Percentiles rank a stretch among this genome's conserved stretches.
Evolutionary conservation across 2,113 vertebrate genomes (phyloP).

Genomic region (Phylloscopus trochilus): DNA sequence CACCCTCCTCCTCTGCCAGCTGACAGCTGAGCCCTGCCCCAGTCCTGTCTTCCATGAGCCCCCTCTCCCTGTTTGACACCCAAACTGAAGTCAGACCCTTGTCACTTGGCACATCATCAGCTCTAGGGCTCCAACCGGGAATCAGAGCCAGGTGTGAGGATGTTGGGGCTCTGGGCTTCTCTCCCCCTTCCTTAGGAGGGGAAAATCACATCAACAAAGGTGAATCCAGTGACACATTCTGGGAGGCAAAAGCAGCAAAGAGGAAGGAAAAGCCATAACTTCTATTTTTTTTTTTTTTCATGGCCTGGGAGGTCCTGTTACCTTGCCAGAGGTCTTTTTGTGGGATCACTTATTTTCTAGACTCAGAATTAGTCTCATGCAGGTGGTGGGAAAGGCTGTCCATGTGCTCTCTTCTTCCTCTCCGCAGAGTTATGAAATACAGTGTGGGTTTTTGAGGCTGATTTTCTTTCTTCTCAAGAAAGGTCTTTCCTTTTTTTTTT

Average conservation of each 20-base stretch:
- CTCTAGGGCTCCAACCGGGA: fast-evolving
- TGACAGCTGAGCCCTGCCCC: background rate
- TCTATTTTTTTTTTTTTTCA: background rate
- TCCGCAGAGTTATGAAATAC: background rate
- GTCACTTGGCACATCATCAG: background rate
- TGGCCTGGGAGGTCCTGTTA: background rate
- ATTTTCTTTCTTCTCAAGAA: background rate
- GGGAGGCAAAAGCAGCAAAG: background rate
- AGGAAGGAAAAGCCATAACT: background rate
- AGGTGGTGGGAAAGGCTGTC: background rate
- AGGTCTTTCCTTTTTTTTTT: slow-evolving; percentile 14
- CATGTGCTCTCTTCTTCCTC: background rate
- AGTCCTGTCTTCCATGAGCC: background rate
- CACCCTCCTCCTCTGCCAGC: background rate
- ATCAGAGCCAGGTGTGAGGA: background rate
- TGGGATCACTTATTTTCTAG: background rate
- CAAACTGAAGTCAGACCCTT: background rate
- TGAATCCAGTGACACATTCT: background rate
- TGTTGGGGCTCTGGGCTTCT: background rate
- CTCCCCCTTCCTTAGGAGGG: background rate
- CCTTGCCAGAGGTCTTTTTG: background rate
- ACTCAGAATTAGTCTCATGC: background rate
- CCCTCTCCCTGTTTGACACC: background rate
- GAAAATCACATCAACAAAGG: background rate
- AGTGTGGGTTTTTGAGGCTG: background rate